Base-by-base conservation (phyloP, 92 coral and sea anemone species). In the Porites rus region DNA sequence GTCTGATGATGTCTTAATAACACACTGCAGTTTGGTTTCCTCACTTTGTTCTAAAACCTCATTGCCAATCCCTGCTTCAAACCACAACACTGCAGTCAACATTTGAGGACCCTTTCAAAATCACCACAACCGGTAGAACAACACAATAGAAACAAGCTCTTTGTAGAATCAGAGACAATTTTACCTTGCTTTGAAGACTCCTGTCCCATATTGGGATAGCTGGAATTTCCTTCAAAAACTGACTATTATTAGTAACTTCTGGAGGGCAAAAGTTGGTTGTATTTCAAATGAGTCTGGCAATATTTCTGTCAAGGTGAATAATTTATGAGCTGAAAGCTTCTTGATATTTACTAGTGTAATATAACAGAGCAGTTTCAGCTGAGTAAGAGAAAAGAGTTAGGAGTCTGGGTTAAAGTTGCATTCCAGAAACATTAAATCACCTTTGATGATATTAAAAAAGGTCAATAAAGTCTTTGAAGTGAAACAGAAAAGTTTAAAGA, bases 11-110 rank as follows among this genome's bases (percentile, higher is more conserved):
- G 98, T 91, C 82, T 92, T 92, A 25, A 97, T 70, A 67, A 95
- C 94, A 77, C 99, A 95, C 75, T 95, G 97, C 58, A 97, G 91
- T 80, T 95, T 97, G 63, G 97, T 92, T 87, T 97, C 98, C 69
- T 97, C 96, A 4, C 96, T 90, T 80, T 89, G 93, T 81, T 91
- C 93, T 85, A 95, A 86, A 78, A 92, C 98, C 80, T 91, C 98
- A 65, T 94, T 94, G 51, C 95, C 99, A 77, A 89, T 51, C 72
- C 93, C 96, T 93, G 87, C 66, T 90, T 90, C 17, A 77, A 88
- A 83, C 84, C 91, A 91, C 80, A 83, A 83, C 6, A 83, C 31
- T 28, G 31, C 50, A 62, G 24, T 72, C 54, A 65, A 86, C 81
- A 91, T 52, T 74, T 74, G 89, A 69, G 68, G 76, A 94, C 74